These are phyloP conservation scores for Nemurella pictetii DNA, from an alignment of 2,888 invertebrate genomes.

Conservation along the genomic window DNA sequence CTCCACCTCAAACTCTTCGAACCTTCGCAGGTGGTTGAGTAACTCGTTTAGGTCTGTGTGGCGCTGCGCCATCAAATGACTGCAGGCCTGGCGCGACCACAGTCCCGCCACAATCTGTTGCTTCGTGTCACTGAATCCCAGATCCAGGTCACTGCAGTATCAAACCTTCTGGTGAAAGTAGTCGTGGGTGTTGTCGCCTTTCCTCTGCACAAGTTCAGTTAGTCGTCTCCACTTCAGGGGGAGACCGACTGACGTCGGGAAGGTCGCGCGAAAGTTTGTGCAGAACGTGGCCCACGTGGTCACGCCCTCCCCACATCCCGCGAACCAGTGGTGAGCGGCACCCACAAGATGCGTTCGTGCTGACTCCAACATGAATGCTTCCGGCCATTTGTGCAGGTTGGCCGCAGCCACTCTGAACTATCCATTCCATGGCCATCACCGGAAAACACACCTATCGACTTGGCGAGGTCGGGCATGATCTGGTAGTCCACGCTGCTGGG, in stretches of 20 bases:
- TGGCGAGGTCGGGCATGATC: neutral
- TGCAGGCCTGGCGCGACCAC: neutral
- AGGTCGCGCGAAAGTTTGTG: neutral
- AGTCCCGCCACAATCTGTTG: neutral
- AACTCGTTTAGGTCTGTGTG: slow-evolving; percentile 3
- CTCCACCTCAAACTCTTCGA: no score
- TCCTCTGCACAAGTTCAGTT: neutral
- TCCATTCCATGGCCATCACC: neutral
- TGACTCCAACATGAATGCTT: neutral
- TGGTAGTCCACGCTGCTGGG: neutral
- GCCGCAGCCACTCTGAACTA: neutral
- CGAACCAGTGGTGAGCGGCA: slow-evolving; percentile 1
- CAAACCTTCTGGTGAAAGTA: slow-evolving; percentile 1
- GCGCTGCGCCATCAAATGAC: neutral
- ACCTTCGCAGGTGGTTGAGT: neutral
- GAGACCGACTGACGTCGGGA: neutral
- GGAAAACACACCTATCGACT: neutral
- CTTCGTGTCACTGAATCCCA: slow-evolving; percentile 11
- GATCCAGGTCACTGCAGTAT: neutral
- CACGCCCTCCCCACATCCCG: neutral
- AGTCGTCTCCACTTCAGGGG: neutral
- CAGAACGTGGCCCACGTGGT: neutral
- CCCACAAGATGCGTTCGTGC: neutral
- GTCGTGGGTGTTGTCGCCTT: neutral
- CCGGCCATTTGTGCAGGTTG: neutral